Base-by-base conservation (phyloP, 64 coral and sea anemone genomes). In the Trachythela sp. region DNA sequence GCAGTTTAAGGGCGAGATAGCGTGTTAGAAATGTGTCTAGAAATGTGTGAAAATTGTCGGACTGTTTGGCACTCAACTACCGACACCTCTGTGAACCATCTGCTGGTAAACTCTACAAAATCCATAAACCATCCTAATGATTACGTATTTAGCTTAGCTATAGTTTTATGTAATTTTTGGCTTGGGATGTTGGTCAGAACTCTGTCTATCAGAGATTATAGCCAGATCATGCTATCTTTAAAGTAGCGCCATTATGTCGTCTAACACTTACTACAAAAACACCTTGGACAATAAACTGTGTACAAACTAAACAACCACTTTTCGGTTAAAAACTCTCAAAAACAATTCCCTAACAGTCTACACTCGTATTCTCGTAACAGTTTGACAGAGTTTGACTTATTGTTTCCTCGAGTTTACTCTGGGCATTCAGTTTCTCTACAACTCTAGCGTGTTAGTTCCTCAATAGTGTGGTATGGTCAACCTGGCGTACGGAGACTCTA, bases 251-350 rank as follows among this genome's bases (percentile, higher is more conserved):
- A 37, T 37, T 29, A 22, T 37, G 75, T 20, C 75, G 75, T 80
- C 75, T 37, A 2, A 30, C 20, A 80, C 75, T 37, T 7, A 30
- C 26, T 80, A 35, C 33, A 39, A 4, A 39, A 80, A 80, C 75
- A 80, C 37, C 75, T 80, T 80, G 75, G 20, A 80, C 75, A 80
- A 80, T 30, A 80, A 80, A 37, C 9, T 80, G 33, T 80, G 30
- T 80, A 80, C 75, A 80, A 30, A 34, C 13, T 2, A 37, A 80
- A 80, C 75, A 80, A 80, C 31, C 33, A 20, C 20, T 80, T 64
- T 64, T 64, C 26, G 20, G 49, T 72, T 38, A 30, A 18, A 80
- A 80, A 15, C 15, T 29, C 0, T 5, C 33, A 36, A 8, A 80
- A 30, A 80, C 75, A 80, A 36, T 29, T 0, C 27, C 22, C 26